Percentiles rank a stretch among this genome's conserved stretches.
Conservation (phyloP, 2,888 invertebrate genomes). For the Drosophila anomelani region DNA sequence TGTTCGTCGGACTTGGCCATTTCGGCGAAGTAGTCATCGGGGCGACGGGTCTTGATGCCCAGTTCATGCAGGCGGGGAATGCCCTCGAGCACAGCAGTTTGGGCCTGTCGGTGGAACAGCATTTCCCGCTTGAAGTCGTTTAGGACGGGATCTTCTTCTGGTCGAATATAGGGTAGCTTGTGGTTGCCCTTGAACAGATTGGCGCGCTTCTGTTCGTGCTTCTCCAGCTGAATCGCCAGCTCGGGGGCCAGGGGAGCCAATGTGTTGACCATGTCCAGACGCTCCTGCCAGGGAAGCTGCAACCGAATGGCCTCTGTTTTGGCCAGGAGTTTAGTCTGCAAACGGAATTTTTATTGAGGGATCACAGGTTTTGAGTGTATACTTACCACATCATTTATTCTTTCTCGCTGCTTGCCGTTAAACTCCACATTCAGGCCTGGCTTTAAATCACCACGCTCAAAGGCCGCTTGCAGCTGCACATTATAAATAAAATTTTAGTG, state of each 20-base stretch:
- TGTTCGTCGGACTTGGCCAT: slow-evolving; percentile 99
- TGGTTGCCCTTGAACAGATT: slow-evolving; percentile 89
- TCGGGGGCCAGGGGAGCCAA: slow-evolving; percentile 94
- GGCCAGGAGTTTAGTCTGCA: slow-evolving; percentile 86
- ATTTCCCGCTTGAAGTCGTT: slow-evolving; percentile 97
- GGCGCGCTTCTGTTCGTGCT: slow-evolving; percentile 89
- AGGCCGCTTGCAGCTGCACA: slow-evolving; percentile 94
- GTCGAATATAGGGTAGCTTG: slow-evolving; percentile 88
- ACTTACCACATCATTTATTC: slow-evolving; percentile 91
- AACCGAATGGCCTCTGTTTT: slow-evolving; percentile 90
- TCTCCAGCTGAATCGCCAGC: slow-evolving; percentile 90
- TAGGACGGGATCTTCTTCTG: slow-evolving; percentile 91
- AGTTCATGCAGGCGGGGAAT: slow-evolving; percentile 91
- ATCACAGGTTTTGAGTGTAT: rapidly evolving
- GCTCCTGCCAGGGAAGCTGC: slow-evolving; percentile 93
- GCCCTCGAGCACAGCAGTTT: slow-evolving; percentile 93
- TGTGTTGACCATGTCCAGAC: slow-evolving; percentile 91
- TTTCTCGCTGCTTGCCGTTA: slow-evolving; percentile 85
- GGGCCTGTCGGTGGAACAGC: slow-evolving; percentile 93
- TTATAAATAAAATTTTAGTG: background rate
- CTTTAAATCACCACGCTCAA: slow-evolving; percentile 92
- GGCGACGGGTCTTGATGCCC: slow-evolving; percentile 91
- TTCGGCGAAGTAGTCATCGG: slow-evolving; percentile 99
- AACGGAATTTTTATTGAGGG: slow-evolving; percentile 3
- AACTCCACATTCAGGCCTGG: slow-evolving; percentile 92